Evolutionary conservation across 2,797 vertebrate genomes (phyloP).

Genomic region (Danio tinwini): DNA sequence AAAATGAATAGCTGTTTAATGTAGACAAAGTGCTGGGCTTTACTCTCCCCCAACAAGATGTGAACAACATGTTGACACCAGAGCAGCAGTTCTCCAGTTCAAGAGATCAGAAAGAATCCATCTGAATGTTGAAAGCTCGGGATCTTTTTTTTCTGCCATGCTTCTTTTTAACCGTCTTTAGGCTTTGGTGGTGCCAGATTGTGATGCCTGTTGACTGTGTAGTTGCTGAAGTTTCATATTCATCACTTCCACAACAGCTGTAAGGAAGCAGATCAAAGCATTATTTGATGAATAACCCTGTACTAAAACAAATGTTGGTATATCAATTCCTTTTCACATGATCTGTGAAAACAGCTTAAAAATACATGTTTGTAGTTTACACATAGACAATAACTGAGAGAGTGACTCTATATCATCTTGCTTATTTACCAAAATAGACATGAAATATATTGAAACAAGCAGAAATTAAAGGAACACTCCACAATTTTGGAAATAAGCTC

Average conservation of each 20-base stretch:
- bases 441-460: no score
- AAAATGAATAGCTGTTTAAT: slow-evolving; percentile 2
- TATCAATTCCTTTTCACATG: no score
- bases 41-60: not conserved
- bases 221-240: slow-evolving; percentile 92
- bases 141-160: slow-evolving; percentile 14
- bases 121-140: not conserved
- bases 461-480: no score
- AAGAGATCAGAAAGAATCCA: slow-evolving; percentile 4
- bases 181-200: slow-evolving; percentile 81
- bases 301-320: no score
- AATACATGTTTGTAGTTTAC: no score
- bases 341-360: no score
- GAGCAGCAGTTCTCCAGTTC: slow-evolving; percentile 11
- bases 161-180: slow-evolving; percentile 54
- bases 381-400: no score
- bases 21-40: slow-evolving; percentile 19
- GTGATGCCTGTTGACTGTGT: slow-evolving; percentile 81
- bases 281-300: not conserved
- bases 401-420: not conserved
- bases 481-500: no score
- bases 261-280: slow-evolving; percentile 37
- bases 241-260: slow-evolving; percentile 92
- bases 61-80: slow-evolving; percentile 14
- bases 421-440: not conserved